Conservation (phyloP, 2,888 invertebrate species). For the Heliconius ismenius region DNA sequence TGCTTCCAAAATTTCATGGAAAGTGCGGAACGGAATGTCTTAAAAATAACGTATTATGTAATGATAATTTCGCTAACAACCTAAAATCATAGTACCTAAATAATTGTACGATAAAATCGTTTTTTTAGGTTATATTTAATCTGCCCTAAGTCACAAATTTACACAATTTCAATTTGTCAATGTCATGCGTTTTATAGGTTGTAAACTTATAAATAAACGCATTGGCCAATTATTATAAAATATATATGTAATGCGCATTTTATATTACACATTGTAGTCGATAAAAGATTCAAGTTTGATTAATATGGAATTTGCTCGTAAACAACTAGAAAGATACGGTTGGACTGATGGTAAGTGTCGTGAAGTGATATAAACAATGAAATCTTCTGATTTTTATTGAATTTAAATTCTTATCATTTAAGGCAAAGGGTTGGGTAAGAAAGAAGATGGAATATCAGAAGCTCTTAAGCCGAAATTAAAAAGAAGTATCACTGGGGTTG, state of each 20-base stretch:
- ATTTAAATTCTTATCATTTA: constrained; percentile 4
- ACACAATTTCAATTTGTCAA: neutral
- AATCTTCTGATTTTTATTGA: neutral
- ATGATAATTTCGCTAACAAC: too few relatives aligned
- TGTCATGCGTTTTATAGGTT: neutral
- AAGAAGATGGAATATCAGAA: constrained; percentile 88
- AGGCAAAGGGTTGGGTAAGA: constrained; percentile 93
- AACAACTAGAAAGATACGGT: constrained; percentile 88
- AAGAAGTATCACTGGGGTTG: constrained; percentile 89
- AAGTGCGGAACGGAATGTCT: too few relatives aligned
- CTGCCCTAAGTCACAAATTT: too few relatives aligned
- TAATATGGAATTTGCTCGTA: constrained; percentile 86
- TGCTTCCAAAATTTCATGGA: too few relatives aligned
- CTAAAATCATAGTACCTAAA: too few relatives aligned
- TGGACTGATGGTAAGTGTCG: constrained; percentile 82
- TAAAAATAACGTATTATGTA: too few relatives aligned
- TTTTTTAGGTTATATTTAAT: too few relatives aligned
- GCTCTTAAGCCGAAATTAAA: constrained; percentile 91
- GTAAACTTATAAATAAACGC: neutral
- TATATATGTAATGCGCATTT: neutral
- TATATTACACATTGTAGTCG: neutral
- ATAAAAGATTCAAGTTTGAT: neutral
- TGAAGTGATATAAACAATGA: too few relatives aligned
- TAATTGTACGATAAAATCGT: too few relatives aligned
- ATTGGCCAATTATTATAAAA: neutral